Conservation (phyloP, 2,797 vertebrate species). For the Sitta carolinensis region DNA sequence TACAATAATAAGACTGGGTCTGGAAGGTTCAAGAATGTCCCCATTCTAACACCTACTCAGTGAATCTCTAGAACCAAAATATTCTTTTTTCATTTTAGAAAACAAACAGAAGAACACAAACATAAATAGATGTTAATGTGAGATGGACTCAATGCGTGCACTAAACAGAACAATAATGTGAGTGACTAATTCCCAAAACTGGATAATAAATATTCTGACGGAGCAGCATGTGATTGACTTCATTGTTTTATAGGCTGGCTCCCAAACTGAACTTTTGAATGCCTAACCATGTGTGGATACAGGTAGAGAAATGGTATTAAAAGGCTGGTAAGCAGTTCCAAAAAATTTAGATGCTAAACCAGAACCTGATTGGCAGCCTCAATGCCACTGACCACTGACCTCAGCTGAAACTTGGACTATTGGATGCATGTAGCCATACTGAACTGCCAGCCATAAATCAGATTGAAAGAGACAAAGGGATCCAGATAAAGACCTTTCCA, state of each 20-base stretch:
- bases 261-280: neutral
- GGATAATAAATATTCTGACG: neutral
- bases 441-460: neutral
- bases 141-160: neutral
- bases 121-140: neutral
- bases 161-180: neutral
- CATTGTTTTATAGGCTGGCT: neutral
- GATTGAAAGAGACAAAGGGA: neutral
- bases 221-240: neutral
- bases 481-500: neutral
- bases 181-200: neutral
- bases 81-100: neutral
- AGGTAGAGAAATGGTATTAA: neutral
- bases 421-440: neutral
- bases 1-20: neutral
- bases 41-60: neutral
- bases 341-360: neutral
- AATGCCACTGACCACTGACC: neutral
- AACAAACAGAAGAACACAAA: neutral
- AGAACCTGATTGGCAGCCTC: neutral
- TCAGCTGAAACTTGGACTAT: neutral
- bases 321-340: neutral
- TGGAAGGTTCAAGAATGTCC: neutral
- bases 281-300: neutral
- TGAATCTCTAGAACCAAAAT: neutral